Evolutionary conservation across 53 echinoderm and acorn worm species (phyloP).

Genomic region (Henricia sp.): DNA sequence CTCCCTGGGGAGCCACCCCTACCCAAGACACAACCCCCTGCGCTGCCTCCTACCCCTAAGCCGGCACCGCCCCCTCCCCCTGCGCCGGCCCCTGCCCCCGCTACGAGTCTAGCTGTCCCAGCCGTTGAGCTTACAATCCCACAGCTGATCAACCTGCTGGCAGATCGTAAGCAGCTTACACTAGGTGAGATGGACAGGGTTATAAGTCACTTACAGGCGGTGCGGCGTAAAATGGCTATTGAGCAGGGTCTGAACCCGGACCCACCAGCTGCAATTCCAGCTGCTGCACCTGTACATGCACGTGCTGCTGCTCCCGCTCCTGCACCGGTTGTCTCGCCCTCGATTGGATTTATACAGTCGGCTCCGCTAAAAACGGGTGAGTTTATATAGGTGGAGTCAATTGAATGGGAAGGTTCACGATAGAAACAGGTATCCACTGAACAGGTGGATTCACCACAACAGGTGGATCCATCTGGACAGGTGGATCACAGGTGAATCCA

Average conservation of each 20-base stretch:
- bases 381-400: too few species aligned
- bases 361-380: constrained; percentile 43
- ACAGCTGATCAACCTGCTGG: constrained; percentile 91
- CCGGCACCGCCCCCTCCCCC: constrained; percentile 27
- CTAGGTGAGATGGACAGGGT: constrained; percentile 87
- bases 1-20: constrained; percentile 33
- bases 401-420: too few species aligned
- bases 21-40: constrained; percentile 25
- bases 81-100: not conserved
- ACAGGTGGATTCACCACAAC: too few species aligned
- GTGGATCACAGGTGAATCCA: too few species aligned
- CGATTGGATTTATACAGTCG: not conserved
- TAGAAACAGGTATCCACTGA: too few species aligned
- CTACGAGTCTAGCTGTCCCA: constrained; percentile 15
- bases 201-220: constrained; percentile 78
- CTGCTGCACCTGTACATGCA: not conserved
- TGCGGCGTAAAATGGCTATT: constrained; percentile 80
- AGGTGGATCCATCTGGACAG: too few species aligned
- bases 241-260: constrained; percentile 71
- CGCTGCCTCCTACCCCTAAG: constrained; percentile 17
- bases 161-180: constrained; percentile 94
- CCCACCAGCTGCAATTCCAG: not conserved
- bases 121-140: constrained; percentile 86
- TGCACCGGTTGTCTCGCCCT: not conserved
- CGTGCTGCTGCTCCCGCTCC: constrained; percentile 9